These are phyloP conservation scores for Pollenia angustigena DNA, from an alignment of 2,888 invertebrate genomes.

Conservation along the genomic window DNA sequence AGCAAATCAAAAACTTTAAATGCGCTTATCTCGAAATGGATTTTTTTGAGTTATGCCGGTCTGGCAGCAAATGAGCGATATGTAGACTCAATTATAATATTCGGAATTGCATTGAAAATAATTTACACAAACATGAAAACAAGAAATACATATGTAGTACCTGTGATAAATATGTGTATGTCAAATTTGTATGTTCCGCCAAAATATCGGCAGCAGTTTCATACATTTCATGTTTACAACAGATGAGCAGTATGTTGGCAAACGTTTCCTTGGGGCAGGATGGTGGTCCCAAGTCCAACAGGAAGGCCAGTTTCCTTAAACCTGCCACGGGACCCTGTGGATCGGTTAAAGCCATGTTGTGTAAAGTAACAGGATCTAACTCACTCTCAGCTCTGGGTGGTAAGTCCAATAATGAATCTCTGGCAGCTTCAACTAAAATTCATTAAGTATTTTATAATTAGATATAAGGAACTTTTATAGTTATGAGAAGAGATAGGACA, in stretches of 20 bases:
- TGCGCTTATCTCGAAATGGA: no score
- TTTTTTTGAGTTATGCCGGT: no score
- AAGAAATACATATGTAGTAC: constrained; percentile 84
- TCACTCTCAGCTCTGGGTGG: constrained; percentile 98
- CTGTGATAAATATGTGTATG: constrained; percentile 96
- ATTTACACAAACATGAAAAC: no score
- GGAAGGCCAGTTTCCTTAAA: constrained; percentile 92
- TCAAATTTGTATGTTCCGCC: constrained; percentile 98
- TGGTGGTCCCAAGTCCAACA: constrained; percentile 95
- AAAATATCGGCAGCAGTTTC: constrained; percentile 99
- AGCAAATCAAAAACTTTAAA: no score
- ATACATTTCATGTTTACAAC: constrained; percentile 98
- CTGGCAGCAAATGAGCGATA: no score
- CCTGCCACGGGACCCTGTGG: constrained; percentile 97
- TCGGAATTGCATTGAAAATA: no score
- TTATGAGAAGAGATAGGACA: no score
- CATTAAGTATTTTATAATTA: not conserved
- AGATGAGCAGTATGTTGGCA: constrained; percentile 95
- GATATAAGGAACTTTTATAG: no score
- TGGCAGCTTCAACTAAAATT: constrained; percentile 89
- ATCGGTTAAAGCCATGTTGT: constrained; percentile 96
- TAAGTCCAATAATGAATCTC: constrained; percentile 94
- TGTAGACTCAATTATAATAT: no score
- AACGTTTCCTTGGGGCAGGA: constrained; percentile 98
- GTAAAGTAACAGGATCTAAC: constrained; percentile 97